phyloP scores from a whole-genome alignment of 2,113 vertebrate genomes.

The Anas platyrhynchos region DNA sequence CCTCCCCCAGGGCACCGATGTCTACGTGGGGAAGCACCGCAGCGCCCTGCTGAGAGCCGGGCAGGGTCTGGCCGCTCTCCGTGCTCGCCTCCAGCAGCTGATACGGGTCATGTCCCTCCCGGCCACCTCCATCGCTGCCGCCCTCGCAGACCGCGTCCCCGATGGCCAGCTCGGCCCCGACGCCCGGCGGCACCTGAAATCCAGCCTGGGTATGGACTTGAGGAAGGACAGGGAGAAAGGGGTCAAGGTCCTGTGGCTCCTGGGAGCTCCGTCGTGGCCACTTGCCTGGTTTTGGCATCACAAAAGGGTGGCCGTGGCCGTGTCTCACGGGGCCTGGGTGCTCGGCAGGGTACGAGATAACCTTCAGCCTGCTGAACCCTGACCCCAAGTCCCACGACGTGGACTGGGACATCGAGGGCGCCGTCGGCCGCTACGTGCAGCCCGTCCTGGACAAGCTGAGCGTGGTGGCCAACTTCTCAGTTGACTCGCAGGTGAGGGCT shows the following conservation, averaged over 20 bases:
- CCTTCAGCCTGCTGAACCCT: conserved; percentile 94
- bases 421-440: conserved; percentile 83
- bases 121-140: conserved; percentile 80
- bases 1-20: conserved; percentile 72
- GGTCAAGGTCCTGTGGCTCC: background rate
- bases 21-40: conserved; percentile 88
- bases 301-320: rapidly evolving
- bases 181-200: conserved; percentile 90
- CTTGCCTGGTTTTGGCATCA: rapidly evolving
- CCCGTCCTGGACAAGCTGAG: conserved; percentile 88
- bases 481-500: conserved; percentile 91
- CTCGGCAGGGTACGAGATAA: conserved; percentile 91
- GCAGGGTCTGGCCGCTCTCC: conserved; percentile 68
- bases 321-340: background rate
- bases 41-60: conserved; percentile 77
- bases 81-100: conserved; percentile 78
- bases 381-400: conserved; percentile 90
- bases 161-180: conserved; percentile 80
- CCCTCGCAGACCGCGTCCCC: conserved; percentile 86
- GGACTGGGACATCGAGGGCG: conserved; percentile 92
- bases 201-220: conserved; percentile 85
- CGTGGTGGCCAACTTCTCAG: conserved; percentile 89
- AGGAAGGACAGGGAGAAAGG: background rate
- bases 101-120: conserved; percentile 89
- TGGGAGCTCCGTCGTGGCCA: background rate